Conservation (phyloP, 2,888 invertebrate species). For the Cephus pulcher region DNA sequence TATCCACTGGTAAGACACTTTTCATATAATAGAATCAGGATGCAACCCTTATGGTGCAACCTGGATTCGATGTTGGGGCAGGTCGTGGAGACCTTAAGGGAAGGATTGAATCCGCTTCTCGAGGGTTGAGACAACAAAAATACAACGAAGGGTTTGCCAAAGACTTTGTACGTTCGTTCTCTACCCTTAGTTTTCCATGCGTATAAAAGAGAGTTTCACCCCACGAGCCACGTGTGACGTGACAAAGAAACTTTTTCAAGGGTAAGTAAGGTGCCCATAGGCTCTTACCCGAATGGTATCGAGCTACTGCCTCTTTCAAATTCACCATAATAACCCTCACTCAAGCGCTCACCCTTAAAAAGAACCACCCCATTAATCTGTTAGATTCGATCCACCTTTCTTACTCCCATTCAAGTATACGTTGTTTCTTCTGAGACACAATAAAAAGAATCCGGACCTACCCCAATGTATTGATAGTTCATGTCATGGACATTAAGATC, state of each 20-base stretch:
- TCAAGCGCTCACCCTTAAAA: neutral
- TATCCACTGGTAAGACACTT: neutral
- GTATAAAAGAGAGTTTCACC: conserved; percentile 20
- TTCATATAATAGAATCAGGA: neutral
- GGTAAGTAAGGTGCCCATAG: conserved; percentile 57
- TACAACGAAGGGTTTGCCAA: conserved; percentile 26
- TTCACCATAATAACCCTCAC: neutral
- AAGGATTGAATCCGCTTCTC: conserved; percentile 15
- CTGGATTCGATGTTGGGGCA: conserved; percentile 23
- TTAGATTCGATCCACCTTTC: neutral
- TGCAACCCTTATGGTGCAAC: neutral
- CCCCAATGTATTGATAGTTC: neutral
- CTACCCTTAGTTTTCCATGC: neutral
- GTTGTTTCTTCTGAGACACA: neutral
- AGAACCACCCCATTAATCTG: neutral
- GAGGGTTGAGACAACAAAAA: conserved; percentile 34
- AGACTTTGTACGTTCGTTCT: conserved; percentile 8
- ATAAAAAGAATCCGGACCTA: neutral
- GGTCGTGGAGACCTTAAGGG: conserved; percentile 25
- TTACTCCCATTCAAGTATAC: neutral
- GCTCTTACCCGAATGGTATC: conserved; percentile 37
- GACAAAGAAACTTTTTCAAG: conserved; percentile 52
- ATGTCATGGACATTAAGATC: neutral
- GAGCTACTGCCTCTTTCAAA: conserved; percentile 43
- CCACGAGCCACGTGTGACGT: conserved; percentile 59